Percentiles rank a stretch among this genome's conserved stretches.
These are phyloP conservation scores for Helicorthomorpha holstii DNA, from an alignment of 1,140 invertebrate species.

Conservation along the genomic window DNA sequence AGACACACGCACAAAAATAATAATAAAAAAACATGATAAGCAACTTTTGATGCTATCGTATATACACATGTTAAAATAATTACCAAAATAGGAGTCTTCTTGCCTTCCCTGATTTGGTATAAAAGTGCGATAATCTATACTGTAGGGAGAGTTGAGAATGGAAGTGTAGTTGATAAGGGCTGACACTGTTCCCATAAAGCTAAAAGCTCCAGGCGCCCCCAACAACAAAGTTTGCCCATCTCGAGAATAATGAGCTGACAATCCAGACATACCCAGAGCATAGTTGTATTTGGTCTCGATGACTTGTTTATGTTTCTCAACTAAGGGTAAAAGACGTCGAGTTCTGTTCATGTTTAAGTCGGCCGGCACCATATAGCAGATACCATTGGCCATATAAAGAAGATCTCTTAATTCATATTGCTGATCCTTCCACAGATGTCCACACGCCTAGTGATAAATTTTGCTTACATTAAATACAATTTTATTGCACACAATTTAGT, in stretches of 20 bases:
- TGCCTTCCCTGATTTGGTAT: background rate
- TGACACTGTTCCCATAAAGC: too few relatives aligned
- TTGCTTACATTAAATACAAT: background rate
- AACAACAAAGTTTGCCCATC: slow-evolving; percentile 11
- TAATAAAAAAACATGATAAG: background rate
- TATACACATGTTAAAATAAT: slow-evolving; percentile 2
- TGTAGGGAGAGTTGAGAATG: too few relatives aligned
- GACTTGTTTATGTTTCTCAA: slow-evolving; percentile 6
- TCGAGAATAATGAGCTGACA: background rate
- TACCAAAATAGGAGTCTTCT: slow-evolving; percentile 9
- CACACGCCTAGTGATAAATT: slow-evolving; percentile 15
- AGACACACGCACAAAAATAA: background rate
- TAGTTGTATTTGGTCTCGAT: background rate
- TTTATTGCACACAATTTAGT: background rate
- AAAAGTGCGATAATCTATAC: slow-evolving; percentile 17
- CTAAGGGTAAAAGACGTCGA: slow-evolving; percentile 10
- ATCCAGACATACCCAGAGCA: background rate
- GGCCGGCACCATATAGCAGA: slow-evolving; percentile 15
- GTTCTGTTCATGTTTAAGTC: slow-evolving; percentile 4
- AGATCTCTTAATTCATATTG: slow-evolving; percentile 12
- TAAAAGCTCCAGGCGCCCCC: slow-evolving; percentile 26
- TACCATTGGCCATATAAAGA: slow-evolving; percentile 17
- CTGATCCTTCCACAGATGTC: slow-evolving; percentile 17
- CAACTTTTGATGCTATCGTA: background rate
- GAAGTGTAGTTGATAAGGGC: too few relatives aligned